A percentile compares a stretch with the other conserved stretches of the same genome.
Conservation (phyloP, 2,113 vertebrate species). For the Onychorhynchus coronatus region DNA sequence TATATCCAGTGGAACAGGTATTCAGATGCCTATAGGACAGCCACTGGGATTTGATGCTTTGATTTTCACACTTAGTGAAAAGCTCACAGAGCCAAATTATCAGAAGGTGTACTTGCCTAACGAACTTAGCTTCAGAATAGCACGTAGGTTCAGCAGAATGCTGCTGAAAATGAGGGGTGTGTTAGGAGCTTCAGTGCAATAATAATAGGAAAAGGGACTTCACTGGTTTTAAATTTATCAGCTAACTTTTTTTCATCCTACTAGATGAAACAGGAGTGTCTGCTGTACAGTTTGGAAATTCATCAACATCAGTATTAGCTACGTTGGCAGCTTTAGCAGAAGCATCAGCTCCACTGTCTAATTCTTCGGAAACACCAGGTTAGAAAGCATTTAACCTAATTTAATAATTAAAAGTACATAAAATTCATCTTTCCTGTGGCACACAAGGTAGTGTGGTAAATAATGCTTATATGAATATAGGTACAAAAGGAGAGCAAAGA, state of each 20-base stretch:
- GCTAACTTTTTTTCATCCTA: conserved; percentile 8
- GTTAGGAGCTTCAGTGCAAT: background rate
- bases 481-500: background rate
- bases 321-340: conserved; percentile 87
- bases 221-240: background rate
- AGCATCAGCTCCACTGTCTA: conserved; percentile 84
- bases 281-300: conserved; percentile 86
- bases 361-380: conserved; percentile 87
- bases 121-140: background rate
- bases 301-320: conserved; percentile 85
- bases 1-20: conserved; percentile 66
- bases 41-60: conserved; percentile 47
- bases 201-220: background rate
- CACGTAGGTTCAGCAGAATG: background rate
- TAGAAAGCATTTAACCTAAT: conserved; percentile 27
- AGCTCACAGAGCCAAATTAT: background rate
- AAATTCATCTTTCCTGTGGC: background rate
- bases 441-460: background rate
- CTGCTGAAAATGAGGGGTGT: background rate
- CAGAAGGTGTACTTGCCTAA: background rate
- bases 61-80: conserved; percentile 37
- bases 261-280: conserved; percentile 83
- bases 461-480: background rate
- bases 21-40: conserved; percentile 57
- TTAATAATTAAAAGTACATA: background rate